Evolutionary conservation across 2,113 vertebrate species (phyloP).

Genomic region (Chrysemys picta): DNA sequence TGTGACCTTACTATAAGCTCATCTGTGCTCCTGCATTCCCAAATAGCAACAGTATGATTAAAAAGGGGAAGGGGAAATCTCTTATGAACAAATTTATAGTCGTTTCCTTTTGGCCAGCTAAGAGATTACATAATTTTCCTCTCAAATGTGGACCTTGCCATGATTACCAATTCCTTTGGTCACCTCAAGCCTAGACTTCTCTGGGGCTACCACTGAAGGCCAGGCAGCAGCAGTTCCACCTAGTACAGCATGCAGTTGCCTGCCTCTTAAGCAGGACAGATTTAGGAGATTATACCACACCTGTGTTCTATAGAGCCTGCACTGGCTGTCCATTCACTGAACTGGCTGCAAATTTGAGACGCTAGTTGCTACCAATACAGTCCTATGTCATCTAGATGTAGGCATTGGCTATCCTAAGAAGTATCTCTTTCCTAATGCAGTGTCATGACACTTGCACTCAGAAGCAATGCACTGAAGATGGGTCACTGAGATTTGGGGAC

Average conservation of each 20-base stretch:
- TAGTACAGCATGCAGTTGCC: background rate
- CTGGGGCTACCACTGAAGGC: background rate
- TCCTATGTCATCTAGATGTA: background rate
- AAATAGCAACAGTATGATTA: background rate
- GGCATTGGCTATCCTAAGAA: background rate
- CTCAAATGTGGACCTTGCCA: background rate
- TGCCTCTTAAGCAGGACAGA: background rate
- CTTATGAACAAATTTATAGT: background rate
- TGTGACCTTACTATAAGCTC: background rate
- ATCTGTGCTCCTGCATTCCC: background rate
- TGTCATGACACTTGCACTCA: accelerated
- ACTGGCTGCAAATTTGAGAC: background rate
- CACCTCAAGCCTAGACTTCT: background rate
- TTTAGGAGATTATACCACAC: background rate
- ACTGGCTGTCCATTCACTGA: background rate
- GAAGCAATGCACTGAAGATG: accelerated
- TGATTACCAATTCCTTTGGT: background rate
- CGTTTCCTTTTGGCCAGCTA: background rate
- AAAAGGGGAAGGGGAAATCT: background rate
- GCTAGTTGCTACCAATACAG: accelerated
- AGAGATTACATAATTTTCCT: background rate
- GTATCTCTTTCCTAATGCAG: background rate
- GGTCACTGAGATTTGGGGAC: background rate
- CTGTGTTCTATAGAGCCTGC: background rate
- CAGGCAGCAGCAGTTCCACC: background rate